Evolutionary conservation across 2,888 invertebrate genomes (phyloP).

Genomic region (Xylophagus ater): DNA sequence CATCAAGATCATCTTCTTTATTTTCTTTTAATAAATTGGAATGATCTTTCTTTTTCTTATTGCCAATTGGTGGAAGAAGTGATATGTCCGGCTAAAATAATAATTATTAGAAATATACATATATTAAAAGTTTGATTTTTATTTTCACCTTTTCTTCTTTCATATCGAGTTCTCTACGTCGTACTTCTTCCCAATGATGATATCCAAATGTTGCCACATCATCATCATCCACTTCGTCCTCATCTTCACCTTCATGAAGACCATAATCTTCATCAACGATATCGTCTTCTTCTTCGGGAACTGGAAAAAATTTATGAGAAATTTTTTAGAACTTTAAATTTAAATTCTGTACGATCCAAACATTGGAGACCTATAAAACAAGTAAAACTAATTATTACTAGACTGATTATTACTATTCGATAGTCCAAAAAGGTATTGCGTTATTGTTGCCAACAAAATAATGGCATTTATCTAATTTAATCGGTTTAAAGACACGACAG

Average conservation of each 20-base stretch:
- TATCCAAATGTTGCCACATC: not conserved
- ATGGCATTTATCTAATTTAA: too few relatives aligned
- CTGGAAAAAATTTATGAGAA: too few relatives aligned
- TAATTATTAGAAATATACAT: too few relatives aligned
- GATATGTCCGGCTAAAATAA: not conserved
- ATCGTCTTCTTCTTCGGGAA: conserved; percentile 10
- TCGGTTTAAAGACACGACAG: too few relatives aligned
- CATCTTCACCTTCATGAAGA: conserved; percentile 18
- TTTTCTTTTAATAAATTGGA: not conserved
- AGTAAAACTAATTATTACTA: too few relatives aligned
- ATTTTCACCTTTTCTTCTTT: conserved; percentile 18
- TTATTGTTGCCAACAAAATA: too few relatives aligned
- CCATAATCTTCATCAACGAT: conserved; percentile 18
- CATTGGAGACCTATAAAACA: not conserved
- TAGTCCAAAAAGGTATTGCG: too few relatives aligned
- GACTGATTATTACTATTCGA: too few relatives aligned
- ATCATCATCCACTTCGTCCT: conserved; percentile 13
- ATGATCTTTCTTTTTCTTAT: not conserved
- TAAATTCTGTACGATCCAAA: not conserved
- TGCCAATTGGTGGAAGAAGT: not conserved
- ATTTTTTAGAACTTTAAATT: not conserved
- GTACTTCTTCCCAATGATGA: conserved; percentile 14
- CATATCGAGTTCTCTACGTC: conserved; percentile 14
- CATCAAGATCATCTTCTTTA: not conserved
- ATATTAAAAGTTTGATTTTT: too few relatives aligned